These are phyloP conservation scores for Dryobota labecula DNA, from an alignment of 2,888 invertebrate species.

Conservation along the genomic window DNA sequence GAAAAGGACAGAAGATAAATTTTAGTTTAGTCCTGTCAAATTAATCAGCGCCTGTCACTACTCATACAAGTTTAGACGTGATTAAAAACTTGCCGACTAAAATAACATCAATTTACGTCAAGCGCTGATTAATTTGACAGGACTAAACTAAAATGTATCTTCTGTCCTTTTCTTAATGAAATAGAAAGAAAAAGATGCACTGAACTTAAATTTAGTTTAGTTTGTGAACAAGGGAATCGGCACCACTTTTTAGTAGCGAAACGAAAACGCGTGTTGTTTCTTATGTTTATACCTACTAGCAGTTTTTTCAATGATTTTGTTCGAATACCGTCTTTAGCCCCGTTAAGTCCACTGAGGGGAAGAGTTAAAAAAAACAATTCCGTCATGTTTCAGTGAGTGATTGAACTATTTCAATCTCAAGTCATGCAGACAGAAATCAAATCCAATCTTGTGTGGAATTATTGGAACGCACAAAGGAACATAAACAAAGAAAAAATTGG, in stretches of 20 bases:
- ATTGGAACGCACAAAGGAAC: neutral
- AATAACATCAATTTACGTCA: too few species aligned
- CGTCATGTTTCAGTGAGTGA: neutral
- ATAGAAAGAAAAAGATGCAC: too few species aligned
- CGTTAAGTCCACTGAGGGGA: neutral
- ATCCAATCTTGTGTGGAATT: constrained; percentile 7
- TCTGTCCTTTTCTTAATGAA: too few species aligned
- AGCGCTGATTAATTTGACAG: too few species aligned
- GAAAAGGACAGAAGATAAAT: too few species aligned
- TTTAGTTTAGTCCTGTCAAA: too few species aligned
- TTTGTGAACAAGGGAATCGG: too few species aligned
- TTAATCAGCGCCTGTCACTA: too few species aligned
- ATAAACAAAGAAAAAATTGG: constrained; percentile 4
- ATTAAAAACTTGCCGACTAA: too few species aligned
- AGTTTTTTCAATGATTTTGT: neutral
- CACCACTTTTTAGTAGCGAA: neutral
- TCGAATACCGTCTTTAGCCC: neutral
- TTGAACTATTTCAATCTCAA: neutral
- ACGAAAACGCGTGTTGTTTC: neutral
- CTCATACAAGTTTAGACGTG: too few species aligned
- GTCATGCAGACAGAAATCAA: constrained; percentile 12
- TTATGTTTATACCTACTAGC: neutral
- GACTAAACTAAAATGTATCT: too few species aligned
- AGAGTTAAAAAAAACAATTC: neutral
- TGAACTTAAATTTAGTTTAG: too few species aligned